phyloP scores from a whole-genome alignment of 2,797 vertebrate species.

The Sebastes cheni region DNA sequence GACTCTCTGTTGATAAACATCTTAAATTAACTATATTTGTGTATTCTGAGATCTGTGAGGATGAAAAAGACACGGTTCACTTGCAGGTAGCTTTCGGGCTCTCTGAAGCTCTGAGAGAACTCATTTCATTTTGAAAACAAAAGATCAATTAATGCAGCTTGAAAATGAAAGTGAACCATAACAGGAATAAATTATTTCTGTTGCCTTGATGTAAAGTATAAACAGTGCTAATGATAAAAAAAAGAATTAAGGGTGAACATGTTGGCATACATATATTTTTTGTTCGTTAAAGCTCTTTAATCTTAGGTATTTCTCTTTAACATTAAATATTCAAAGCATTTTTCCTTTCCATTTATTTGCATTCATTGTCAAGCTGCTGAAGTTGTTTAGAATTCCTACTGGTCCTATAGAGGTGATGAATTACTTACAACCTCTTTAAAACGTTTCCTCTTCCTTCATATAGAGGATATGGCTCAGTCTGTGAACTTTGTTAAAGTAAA shows the following conservation, averaged over 20 bases:
- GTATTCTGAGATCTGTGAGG: background rate
- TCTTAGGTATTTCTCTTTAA: background rate
- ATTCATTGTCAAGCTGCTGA: background rate
- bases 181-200: background rate
- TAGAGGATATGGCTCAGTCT: conserved; percentile 48
- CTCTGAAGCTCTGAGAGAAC: background rate
- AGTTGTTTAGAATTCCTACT: conserved; percentile 7
- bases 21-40: background rate
- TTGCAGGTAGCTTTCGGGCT: background rate
- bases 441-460: conserved; percentile 54
- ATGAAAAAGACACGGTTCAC: background rate
- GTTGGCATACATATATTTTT: background rate
- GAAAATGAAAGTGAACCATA: background rate
- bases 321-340: background rate
- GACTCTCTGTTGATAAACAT: background rate
- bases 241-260: background rate
- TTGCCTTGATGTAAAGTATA: background rate
- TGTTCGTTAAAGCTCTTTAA: background rate
- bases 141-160: background rate
- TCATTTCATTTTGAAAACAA: background rate
- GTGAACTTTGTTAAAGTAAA: conserved; percentile 40
- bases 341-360: background rate
- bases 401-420: conserved; percentile 36
- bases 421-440: conserved; percentile 17
- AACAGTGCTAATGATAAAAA: background rate